Base-by-base conservation (phyloP, 2,888 invertebrate genomes). In the Idaea straminata region DNA sequence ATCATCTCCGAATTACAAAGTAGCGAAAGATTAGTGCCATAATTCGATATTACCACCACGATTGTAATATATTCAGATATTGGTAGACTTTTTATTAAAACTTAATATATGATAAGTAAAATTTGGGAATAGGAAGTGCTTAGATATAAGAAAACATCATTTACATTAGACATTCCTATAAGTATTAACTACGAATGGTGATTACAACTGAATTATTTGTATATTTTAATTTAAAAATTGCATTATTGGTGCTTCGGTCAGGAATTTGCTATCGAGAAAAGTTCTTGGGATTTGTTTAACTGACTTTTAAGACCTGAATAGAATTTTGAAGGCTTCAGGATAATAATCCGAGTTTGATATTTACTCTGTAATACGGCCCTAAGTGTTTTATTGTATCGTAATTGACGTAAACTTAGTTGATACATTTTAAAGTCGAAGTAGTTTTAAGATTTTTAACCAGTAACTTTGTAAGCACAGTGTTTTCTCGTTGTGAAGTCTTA, bases 161-260 rank as follows among this genome's bases (percentile, higher is more conserved):
- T 79, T 77, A 74, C 74, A 76, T 77, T 82, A 80, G 79, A 83
- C 83, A 84, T 84, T 84, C 83, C 83, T 80, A 69, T 82, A 76
- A 74, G 75, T 75, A 74, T 75, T 74, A 73, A 73, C 74, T 72
- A 73, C 72, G 75, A 74, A 74, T 72, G 68, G 66, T 68, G 67
- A 67, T 72, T 70, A 68, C 67, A 68, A 67, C 65, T 66, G 64
- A 69, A 63, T 64, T 62, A 66, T 62, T 64, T 66, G 13, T 66
- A 62, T 62, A 66, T 66, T 68, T 68, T 47, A 13, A 13, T 47
- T 69, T 68, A 69, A 61, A 59, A 61, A 60, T 61, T 66, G 65
- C 68, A 62, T 66, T 47, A 65, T 64, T 65, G 67, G 68, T 69
- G 68, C 67, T 64, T 66, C 58, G 63, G 57, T 64, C 59, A 69